Evolutionary conservation across 2,797 vertebrate genomes (phyloP).

Genomic region (Staurois parvus): DNA sequence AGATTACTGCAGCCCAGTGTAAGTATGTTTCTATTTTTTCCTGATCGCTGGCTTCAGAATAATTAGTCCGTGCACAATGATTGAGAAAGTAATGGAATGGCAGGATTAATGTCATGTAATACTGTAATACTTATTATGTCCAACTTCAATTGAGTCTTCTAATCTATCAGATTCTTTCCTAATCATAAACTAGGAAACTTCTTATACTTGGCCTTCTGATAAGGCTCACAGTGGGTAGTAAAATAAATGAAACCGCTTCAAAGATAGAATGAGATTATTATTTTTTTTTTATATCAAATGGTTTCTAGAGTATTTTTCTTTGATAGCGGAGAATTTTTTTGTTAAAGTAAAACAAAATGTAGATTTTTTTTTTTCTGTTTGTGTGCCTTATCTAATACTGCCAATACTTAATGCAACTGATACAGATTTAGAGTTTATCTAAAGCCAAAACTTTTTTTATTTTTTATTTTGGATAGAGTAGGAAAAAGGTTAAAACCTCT

Average conservation of each 20-base stretch:
- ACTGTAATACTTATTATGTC: slow-evolving; percentile 98
- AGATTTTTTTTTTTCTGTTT: slow-evolving; percentile 70
- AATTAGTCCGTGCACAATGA: slow-evolving; percentile 91
- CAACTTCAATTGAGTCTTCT: slow-evolving; percentile 95
- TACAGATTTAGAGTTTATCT: background rate
- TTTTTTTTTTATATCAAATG: slow-evolving; percentile 85
- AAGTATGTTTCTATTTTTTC: slow-evolving; percentile 88
- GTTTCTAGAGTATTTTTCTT: slow-evolving; percentile 81
- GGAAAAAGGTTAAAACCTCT: too few species aligned
- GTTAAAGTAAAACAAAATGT: slow-evolving; percentile 82
- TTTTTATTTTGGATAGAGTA: too few species aligned
- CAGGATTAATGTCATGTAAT: slow-evolving; percentile 99
- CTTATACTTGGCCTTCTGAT: slow-evolving; percentile 92
- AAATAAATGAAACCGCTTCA: slow-evolving; percentile 92
- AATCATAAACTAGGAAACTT: slow-evolving; percentile 93
- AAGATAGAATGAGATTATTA: slow-evolving; percentile 92
- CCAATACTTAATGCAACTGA: background rate
- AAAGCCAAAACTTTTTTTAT: too few species aligned
- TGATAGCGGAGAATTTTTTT: slow-evolving; percentile 82
- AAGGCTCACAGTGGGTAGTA: slow-evolving; percentile 89
- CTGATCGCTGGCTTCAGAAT: slow-evolving; percentile 84
- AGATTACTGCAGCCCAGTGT: slow-evolving; percentile 96
- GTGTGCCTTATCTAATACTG: background rate
- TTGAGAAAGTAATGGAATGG: slow-evolving; percentile 93
- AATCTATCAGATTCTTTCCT: slow-evolving; percentile 90